Evolutionary conservation across 92 coral and sea anemone genomes (phyloP).

Genomic region (Epizoanthus ramosus): DNA sequence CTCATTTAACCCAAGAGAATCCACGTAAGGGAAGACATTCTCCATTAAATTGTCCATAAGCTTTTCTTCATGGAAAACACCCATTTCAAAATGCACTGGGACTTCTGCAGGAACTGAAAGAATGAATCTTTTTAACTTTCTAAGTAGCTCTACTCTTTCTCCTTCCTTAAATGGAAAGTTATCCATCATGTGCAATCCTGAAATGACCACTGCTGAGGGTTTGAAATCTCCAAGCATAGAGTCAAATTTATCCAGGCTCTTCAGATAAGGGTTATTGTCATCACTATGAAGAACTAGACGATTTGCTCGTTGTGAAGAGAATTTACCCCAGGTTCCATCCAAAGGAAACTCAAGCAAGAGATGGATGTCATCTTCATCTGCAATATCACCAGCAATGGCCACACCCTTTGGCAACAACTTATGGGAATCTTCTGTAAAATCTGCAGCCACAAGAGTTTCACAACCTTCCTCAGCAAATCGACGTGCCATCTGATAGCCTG

Average conservation of each 20-base stretch:
- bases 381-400: slow-evolving; percentile 62
- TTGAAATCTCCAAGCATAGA: slow-evolving; percentile 53
- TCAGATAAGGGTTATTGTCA: slow-evolving; percentile 79
- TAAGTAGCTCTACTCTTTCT: slow-evolving; percentile 62
- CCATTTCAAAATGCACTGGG: slow-evolving; percentile 95
- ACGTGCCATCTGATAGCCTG: slow-evolving; percentile 70
- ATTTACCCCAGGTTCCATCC: slow-evolving; percentile 76
- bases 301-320: slow-evolving; percentile 79
- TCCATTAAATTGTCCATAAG: slow-evolving; percentile 75
- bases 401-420: slow-evolving; percentile 61
- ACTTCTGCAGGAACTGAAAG: slow-evolving; percentile 50
- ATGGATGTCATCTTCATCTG: slow-evolving; percentile 77
- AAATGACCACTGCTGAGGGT: slow-evolving; percentile 71
- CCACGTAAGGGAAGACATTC: slow-evolving; percentile 79
- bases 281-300: slow-evolving; percentile 87
- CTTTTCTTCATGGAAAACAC: slow-evolving; percentile 82
- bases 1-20: slow-evolving; percentile 93
- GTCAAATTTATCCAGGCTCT: slow-evolving; percentile 60
- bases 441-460: slow-evolving; percentile 71
- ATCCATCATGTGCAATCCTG: slow-evolving; percentile 94
- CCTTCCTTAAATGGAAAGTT: slow-evolving; percentile 77
- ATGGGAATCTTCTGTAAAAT: slow-evolving; percentile 53
- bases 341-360: slow-evolving; percentile 78
- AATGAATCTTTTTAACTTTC: slow-evolving; percentile 65
- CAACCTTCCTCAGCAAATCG: slow-evolving; percentile 77